Evolutionary conservation across 2,113 vertebrate genomes (phyloP), one percentile per base, ranked within the genome.

Genomic region (Catharus bicknelli): DNA sequence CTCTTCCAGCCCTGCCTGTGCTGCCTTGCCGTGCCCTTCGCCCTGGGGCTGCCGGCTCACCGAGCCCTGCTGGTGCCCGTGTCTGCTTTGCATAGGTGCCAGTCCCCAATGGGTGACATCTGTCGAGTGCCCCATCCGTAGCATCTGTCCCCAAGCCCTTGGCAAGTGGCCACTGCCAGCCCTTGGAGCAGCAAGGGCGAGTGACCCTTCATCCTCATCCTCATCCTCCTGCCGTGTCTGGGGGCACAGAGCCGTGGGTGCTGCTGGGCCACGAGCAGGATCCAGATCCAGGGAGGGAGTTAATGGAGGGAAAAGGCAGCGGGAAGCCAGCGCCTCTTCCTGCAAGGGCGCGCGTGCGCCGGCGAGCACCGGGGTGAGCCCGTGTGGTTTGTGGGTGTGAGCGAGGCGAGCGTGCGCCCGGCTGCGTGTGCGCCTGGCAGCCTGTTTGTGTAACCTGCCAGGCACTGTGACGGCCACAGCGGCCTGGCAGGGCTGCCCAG

Each of bases 261-360:
- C 59, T 3, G 2, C 0, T 5, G 73, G 30, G 50, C 45, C 51
- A 38, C 1, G 40, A 26, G 72, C 7, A 2, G 54, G 67, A 64
- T 12, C n/a, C 59, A 18, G 58, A 30, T 20, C 63, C 63, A 21
- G 6, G 9, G 45, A 16, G 70, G 57, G 74, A 83, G 78, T 75
- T 94, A 85, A 94, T 90, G 90, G 92, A 94, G 92, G 91, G 82
- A 82, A 53, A 63, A 87, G 64, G 69, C 94, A 94, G 81, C 69
- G 84, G 95, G 94, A 83, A 83, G 93, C 5, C 84, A 17, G 81
- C 9, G 43, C 51, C 73, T 95, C 91, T 92, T 77, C 83, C 90
- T 83, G 91, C 83, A 0, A 36, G 76, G 62, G 20, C 2, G 53
- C 90, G 90, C 90, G 3, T 83, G 95, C 81, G 95, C 78, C 18